Evolutionary conservation across 2,888 invertebrate genomes (phyloP).

Genomic region (Autographa pulchrina): DNA sequence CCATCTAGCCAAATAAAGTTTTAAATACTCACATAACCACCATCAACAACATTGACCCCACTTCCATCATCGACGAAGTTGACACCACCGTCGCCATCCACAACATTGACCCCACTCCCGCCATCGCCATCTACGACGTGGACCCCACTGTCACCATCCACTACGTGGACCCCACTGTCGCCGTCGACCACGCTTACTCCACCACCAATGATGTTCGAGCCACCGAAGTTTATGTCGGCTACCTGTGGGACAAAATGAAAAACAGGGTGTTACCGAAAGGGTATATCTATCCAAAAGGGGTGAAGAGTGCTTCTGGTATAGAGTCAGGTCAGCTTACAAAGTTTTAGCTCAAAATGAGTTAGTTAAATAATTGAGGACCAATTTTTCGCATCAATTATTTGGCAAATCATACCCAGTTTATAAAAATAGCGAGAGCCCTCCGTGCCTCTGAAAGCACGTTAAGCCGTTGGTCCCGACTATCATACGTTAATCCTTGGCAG

Average conservation of each 20-base stretch:
- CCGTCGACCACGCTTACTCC: conserved; percentile 24
- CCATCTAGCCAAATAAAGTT: too few relatives aligned
- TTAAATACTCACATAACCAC: conserved; percentile 44
- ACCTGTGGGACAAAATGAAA: background rate
- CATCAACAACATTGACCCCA: conserved; percentile 7
- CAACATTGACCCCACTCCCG: conserved; percentile 13
- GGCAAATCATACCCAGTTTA: background rate
- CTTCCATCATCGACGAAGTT: background rate
- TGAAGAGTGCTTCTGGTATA: too few relatives aligned
- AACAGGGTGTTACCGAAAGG: too few relatives aligned
- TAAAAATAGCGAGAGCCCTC: too few relatives aligned
- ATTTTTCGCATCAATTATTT: too few relatives aligned
- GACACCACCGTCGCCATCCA: conserved; percentile 5
- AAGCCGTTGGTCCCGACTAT: too few relatives aligned
- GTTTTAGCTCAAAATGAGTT: too few relatives aligned
- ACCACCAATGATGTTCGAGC: background rate
- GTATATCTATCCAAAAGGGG: too few relatives aligned
- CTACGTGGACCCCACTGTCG: conserved; percentile 14
- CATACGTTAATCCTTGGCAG: too few relatives aligned
- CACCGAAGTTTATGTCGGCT: background rate
- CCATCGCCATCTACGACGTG: background rate
- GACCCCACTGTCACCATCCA: conserved; percentile 6
- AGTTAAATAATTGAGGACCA: too few relatives aligned
- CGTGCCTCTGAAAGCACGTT: too few relatives aligned
- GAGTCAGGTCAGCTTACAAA: too few relatives aligned